Evolutionary conservation across 2,113 vertebrate species (phyloP).

Genomic region (Semicossyphus pulcher): DNA sequence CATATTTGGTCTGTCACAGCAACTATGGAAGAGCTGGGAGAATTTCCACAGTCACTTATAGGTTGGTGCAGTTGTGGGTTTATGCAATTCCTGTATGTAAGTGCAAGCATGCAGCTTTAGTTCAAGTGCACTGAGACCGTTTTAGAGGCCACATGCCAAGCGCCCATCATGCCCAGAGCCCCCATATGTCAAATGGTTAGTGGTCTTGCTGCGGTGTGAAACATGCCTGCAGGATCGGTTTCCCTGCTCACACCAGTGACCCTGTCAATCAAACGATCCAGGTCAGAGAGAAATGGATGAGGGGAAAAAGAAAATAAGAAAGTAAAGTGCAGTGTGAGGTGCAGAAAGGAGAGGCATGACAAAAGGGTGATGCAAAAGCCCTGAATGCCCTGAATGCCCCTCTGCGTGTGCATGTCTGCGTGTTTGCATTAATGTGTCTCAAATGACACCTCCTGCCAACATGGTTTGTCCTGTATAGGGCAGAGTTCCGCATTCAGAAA

Average conservation of each 20-base stretch:
- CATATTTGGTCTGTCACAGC: slow-evolving; percentile 10
- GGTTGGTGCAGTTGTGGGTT: background rate
- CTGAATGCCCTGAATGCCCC: too few species aligned
- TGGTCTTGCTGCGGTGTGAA: slow-evolving; percentile 48
- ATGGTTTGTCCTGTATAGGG: slow-evolving; percentile 15
- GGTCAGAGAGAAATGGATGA: slow-evolving; percentile 17
- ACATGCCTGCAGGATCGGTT: slow-evolving; percentile 41
- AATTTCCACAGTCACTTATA: background rate
- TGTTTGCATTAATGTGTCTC: slow-evolving; percentile 39
- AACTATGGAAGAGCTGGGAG: background rate
- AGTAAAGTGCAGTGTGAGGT: background rate
- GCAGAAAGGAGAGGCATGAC: background rate
- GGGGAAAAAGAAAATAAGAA: background rate
- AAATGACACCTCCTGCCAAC: slow-evolving; percentile 39
- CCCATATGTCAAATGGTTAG: slow-evolving; percentile 61
- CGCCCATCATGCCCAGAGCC: slow-evolving; percentile 20
- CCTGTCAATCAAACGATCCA: slow-evolving; percentile 57
- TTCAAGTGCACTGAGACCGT: background rate
- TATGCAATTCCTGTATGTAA: background rate
- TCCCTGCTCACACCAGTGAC: slow-evolving; percentile 41
- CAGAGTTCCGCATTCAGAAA: slow-evolving; percentile 39
- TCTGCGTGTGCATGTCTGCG: slow-evolving; percentile 4
- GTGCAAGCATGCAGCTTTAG: background rate
- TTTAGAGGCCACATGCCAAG: slow-evolving; percentile 32
- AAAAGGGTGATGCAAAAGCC: background rate